phyloP scores from a whole-genome alignment of 2,797 vertebrate species.

The Eurystomus glaucurus region DNA sequence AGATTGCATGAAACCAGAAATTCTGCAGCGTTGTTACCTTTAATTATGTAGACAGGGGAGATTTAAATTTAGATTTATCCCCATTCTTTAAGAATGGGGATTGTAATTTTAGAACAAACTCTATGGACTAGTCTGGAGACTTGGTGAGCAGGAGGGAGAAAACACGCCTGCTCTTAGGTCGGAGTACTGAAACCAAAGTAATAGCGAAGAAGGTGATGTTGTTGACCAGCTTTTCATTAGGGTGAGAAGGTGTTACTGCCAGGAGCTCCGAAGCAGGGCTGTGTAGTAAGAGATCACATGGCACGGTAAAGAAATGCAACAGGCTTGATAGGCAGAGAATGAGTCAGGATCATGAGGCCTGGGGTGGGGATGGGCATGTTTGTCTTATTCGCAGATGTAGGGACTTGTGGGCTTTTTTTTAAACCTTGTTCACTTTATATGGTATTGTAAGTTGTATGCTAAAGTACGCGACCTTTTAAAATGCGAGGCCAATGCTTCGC shows the following conservation, averaged over 20 bases:
- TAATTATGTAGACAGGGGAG: neutral
- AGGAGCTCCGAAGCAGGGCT: neutral
- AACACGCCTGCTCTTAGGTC: fast-evolving
- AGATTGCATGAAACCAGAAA: neutral
- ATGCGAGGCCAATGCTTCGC: neutral
- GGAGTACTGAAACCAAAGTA: neutral
- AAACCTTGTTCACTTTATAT: neutral
- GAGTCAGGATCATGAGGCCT: conserved; percentile 26
- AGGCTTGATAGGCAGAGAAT: neutral
- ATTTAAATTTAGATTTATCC: neutral
- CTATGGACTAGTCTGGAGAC: neutral
- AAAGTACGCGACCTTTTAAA: neutral
- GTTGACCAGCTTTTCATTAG: neutral
- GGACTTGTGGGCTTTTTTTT: neutral
- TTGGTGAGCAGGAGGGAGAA: neutral
- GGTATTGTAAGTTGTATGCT: neutral
- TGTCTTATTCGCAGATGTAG: neutral
- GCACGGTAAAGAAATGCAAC: neutral
- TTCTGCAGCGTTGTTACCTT: neutral
- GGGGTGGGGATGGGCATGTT: neutral
- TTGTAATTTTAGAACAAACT: neutral
- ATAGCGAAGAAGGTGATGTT: neutral
- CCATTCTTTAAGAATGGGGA: neutral
- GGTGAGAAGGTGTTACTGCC: neutral
- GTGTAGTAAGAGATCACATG: neutral